These are phyloP conservation scores for Eonycteris spelaea DNA, from an alignment of 2,113 vertebrate species.

Conservation along the genomic window DNA sequence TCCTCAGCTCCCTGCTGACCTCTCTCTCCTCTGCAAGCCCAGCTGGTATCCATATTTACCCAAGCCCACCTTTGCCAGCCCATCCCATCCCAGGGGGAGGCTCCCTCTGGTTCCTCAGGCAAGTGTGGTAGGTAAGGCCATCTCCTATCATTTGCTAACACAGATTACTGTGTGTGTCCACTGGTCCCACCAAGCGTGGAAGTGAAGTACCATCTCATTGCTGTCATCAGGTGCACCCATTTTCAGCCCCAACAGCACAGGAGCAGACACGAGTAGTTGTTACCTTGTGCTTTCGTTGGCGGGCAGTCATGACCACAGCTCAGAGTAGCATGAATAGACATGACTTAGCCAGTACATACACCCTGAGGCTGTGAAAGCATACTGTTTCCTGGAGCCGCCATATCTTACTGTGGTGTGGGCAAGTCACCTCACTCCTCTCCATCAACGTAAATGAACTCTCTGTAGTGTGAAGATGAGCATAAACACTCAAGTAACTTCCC, in stretches of 20 bases:
- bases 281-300: fast-evolving
- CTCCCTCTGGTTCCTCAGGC: not conserved
- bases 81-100: not conserved
- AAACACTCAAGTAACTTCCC: not conserved
- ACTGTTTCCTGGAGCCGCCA: not conserved
- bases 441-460: not conserved
- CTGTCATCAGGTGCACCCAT: not conserved
- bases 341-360: not conserved
- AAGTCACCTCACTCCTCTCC: not conserved
- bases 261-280: too few species aligned
- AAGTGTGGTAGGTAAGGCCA: not conserved
- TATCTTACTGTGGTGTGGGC: not conserved
- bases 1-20: not conserved
- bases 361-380: not conserved
- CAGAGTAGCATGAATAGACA: not conserved
- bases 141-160: not conserved
- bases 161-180: not conserved
- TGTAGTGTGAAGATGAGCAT: not conserved
- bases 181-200: not conserved
- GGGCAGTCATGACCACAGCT: not conserved
- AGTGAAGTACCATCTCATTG: not conserved
- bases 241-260: not conserved
- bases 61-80: not conserved
- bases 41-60: not conserved
- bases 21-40: not conserved